These are phyloP conservation scores for Cephalopachus bancanus DNA, from an alignment of 2,797 vertebrate genomes.

Conservation along the genomic window DNA sequence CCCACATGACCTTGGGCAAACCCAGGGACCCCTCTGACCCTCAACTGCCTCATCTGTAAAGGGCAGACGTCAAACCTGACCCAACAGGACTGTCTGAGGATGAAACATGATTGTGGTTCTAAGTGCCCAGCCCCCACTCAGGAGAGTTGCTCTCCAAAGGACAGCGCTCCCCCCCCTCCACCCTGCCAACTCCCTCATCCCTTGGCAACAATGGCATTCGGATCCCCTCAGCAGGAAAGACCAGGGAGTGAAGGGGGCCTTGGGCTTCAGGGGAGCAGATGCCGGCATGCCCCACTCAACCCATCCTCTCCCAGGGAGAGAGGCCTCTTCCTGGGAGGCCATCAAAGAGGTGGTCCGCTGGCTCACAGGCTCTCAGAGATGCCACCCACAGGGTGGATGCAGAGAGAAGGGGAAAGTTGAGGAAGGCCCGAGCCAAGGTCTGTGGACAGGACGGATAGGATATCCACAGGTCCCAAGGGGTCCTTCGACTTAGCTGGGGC, in stretches of 20 bases:
- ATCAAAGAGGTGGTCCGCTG: not conserved
- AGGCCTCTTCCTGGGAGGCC: not conserved
- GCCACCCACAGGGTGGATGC: not conserved
- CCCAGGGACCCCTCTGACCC: not conserved
- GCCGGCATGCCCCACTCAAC: not conserved
- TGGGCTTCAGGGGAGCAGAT: not conserved
- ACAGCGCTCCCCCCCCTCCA: not conserved
- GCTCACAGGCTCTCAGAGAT: not conserved
- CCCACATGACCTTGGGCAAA: not conserved
- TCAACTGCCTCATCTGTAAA: not conserved
- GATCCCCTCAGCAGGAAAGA: not conserved
- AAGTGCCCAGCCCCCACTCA: not conserved
- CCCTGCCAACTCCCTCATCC: not conserved
- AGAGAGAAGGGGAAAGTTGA: not conserved
- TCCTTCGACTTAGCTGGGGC: not conserved
- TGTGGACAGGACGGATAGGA: not conserved
- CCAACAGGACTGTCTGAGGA: not conserved
- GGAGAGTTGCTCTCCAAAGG: not conserved
- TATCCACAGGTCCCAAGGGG: too few relatives aligned
- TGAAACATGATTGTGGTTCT: not conserved
- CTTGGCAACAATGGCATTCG: not conserved
- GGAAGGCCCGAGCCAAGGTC: not conserved
- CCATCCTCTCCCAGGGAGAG: not conserved
- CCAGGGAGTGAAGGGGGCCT: too few relatives aligned
- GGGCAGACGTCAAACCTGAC: not conserved